These are phyloP conservation scores for Motacilla alba DNA, from an alignment of 2,113 vertebrate species.

Conservation along the genomic window DNA sequence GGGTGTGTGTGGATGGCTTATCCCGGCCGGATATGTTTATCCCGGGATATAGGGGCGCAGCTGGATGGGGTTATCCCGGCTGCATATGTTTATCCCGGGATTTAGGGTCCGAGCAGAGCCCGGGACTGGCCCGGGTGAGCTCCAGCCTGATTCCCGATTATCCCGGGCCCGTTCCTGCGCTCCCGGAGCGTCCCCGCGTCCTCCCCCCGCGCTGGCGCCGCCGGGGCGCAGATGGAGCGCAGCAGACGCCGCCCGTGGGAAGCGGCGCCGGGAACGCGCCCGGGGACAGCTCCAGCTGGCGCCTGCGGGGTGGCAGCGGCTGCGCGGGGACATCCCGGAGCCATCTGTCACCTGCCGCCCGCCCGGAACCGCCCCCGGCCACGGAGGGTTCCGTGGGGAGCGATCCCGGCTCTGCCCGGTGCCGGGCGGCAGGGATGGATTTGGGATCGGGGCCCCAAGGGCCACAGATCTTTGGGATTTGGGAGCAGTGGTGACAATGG, in stretches of 20 bases:
- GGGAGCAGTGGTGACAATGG: no score
- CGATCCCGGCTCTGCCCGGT: not conserved
- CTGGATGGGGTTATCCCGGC: no score
- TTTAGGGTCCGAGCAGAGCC: not conserved
- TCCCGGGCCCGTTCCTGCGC: not conserved
- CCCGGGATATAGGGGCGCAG: no score
- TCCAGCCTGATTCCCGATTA: no score
- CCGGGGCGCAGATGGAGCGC: not conserved
- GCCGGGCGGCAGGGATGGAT: not conserved
- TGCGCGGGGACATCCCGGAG: not conserved
- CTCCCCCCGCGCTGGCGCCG: not conserved
- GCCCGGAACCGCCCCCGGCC: not conserved
- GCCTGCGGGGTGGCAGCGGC: not conserved
- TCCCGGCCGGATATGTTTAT: not conserved
- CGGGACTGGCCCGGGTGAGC: not conserved
- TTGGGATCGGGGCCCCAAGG: not conserved
- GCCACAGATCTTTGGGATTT: not conserved
- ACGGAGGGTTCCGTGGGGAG: no score
- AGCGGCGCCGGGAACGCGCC: not conserved
- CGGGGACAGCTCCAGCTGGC: not conserved
- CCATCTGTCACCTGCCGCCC: not conserved
- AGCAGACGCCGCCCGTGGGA: not conserved
- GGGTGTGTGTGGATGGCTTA: no score
- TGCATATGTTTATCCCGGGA: not conserved
- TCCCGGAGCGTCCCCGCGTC: not conserved